phyloP scores from a whole-genome alignment of 2,113 vertebrate species.

The Phylloscopus trochiloides region DNA sequence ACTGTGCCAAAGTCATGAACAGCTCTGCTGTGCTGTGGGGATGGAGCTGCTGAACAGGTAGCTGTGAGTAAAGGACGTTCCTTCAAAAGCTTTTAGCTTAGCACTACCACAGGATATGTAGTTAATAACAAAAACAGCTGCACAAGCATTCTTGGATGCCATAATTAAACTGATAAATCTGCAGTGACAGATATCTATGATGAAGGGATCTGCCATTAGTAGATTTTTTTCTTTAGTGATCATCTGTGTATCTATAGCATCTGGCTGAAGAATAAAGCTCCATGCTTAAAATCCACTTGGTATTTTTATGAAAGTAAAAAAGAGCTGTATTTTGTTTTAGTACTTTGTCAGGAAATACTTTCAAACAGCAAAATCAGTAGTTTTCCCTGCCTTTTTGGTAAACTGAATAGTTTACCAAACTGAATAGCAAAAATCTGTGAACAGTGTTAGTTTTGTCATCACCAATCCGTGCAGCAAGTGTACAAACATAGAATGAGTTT shows the following conservation, averaged over 20 bases:
- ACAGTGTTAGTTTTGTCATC: not conserved
- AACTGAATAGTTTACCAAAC: not conserved
- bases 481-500: not conserved
- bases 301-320: not conserved
- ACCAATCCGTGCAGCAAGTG: not conserved
- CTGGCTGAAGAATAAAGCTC: not conserved
- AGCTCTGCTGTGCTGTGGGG: not conserved
- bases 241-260: not conserved
- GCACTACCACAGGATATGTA: not conserved
- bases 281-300: not conserved
- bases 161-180: not conserved
- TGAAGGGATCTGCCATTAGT: not conserved
- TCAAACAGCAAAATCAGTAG: not conserved
- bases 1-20: not conserved
- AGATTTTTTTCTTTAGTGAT: not conserved
- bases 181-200: not conserved
- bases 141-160: not conserved
- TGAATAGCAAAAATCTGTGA: not conserved
- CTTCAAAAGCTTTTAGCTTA: not conserved
- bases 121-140: not conserved
- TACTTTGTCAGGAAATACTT: conserved; percentile 1
- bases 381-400: conserved; percentile 2
- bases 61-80: not conserved
- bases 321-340: conserved; percentile 18
- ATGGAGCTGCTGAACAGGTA: not conserved